Evolutionary conservation across 2,113 vertebrate genomes (phyloP).

Genomic region (Nesogale talazaci): DNA sequence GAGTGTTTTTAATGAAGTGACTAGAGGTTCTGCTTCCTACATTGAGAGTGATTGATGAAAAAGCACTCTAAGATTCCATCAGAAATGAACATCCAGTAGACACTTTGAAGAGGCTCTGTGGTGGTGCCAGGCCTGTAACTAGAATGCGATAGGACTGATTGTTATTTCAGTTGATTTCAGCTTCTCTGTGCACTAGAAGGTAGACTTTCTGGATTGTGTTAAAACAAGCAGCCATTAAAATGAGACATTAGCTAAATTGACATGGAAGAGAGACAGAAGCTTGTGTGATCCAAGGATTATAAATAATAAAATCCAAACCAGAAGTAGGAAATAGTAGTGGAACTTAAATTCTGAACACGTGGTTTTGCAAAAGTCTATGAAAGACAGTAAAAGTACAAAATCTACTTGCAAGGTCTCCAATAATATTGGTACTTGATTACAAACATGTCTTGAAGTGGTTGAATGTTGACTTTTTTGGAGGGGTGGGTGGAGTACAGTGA

Average conservation of each 20-base stretch:
- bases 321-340: too few species aligned
- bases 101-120: conserved; percentile 25
- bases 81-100: conserved; percentile 66
- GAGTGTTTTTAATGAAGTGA: conserved; percentile 86
- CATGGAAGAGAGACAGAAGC: conserved; percentile 24
- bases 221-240: too few species aligned
- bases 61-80: conserved; percentile 74
- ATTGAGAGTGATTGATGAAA: conserved; percentile 83
- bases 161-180: conserved; percentile 54
- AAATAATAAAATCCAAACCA: too few species aligned
- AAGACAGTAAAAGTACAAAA: too few species aligned
- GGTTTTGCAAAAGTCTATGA: too few species aligned
- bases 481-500: too few species aligned
- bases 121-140: conserved; percentile 18
- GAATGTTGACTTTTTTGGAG: too few species aligned
- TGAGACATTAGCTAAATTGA: too few species aligned
- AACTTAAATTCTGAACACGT: too few species aligned
- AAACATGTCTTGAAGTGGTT: too few species aligned
- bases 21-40: conserved; percentile 80
- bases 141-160: background rate
- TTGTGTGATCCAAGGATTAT: background rate
- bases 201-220: background rate
- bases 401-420: too few species aligned
- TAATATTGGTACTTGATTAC: too few species aligned
- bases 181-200: conserved; percentile 6